These are phyloP conservation scores for Nicator chloris DNA, from an alignment of 2,113 vertebrate species.

Conservation along the genomic window DNA sequence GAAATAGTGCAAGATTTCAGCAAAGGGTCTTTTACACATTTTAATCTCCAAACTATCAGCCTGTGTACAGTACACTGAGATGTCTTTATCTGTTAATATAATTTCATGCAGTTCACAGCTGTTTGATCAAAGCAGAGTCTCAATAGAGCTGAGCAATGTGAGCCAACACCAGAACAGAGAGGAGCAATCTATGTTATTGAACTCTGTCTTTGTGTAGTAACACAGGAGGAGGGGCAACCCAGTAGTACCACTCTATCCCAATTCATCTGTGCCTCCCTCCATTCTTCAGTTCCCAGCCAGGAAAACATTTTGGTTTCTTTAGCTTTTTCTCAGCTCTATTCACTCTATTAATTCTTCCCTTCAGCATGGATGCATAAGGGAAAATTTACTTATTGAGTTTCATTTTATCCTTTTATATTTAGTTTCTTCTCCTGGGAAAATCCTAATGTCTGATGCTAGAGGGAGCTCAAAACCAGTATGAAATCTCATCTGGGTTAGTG, in stretches of 20 bases:
- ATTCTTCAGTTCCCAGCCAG: background rate
- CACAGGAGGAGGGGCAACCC: background rate
- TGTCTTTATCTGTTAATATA: background rate
- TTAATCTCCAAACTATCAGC: background rate
- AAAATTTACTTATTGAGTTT: background rate
- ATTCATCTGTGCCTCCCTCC: fast-evolving
- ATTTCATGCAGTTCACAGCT: background rate
- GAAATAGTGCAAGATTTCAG: background rate
- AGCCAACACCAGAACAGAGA: background rate
- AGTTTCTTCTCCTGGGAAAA: background rate
- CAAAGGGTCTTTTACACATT: background rate
- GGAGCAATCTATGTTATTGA: background rate
- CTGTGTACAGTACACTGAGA: background rate
- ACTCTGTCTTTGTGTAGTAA: background rate
- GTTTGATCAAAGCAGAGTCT: background rate
- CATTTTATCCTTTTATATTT: background rate
- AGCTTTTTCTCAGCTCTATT: background rate
- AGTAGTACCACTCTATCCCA: background rate
- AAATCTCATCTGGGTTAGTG: background rate
- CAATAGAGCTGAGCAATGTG: background rate
- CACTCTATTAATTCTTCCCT: background rate
- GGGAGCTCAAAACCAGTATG: background rate
- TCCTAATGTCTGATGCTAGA: background rate
- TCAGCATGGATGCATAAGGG: background rate
- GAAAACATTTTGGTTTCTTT: background rate